Percentiles rank a stretch among this genome's conserved stretches.
phyloP scores from a whole-genome alignment of 2,888 invertebrate species.

The Troglohyphantes excavatus region DNA sequence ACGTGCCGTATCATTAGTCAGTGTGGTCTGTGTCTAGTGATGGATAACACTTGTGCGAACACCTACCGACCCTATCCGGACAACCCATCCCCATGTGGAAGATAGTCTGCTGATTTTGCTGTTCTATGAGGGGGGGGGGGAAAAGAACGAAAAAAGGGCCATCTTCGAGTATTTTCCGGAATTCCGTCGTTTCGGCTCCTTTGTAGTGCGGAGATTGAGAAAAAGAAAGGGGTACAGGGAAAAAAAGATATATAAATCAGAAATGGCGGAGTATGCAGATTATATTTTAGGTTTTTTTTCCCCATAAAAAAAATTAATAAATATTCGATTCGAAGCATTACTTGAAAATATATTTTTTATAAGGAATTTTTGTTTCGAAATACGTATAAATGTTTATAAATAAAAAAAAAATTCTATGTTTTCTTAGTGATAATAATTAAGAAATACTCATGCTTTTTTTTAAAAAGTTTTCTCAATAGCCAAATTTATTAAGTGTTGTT shows the following conservation, averaged over 20 bases:
- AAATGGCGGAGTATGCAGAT: not conserved
- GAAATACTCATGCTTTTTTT: too few relatives aligned
- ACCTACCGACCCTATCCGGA: not conserved
- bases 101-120: constrained; percentile 18
- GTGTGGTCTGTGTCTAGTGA: constrained; percentile 22
- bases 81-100: not conserved
- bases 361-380: too few relatives aligned
- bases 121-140: too few relatives aligned
- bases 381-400: too few relatives aligned
- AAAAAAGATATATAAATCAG: not conserved
- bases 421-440: too few relatives aligned
- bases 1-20: constrained; percentile 60
- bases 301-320: too few relatives aligned
- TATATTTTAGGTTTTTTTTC: too few relatives aligned
- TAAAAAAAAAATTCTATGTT: too few relatives aligned
- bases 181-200: constrained; percentile 29
- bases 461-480: too few relatives aligned
- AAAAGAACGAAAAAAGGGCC: not conserved
- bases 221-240: not conserved
- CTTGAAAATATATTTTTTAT: too few relatives aligned
- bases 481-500: too few relatives aligned
- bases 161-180: constrained; percentile 22
- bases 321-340: too few relatives aligned
- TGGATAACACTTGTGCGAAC: constrained; percentile 58
- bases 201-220: not conserved